phyloP scores from a whole-genome alignment of 1,140 invertebrate genomes.

The Zophobas morio region DNA sequence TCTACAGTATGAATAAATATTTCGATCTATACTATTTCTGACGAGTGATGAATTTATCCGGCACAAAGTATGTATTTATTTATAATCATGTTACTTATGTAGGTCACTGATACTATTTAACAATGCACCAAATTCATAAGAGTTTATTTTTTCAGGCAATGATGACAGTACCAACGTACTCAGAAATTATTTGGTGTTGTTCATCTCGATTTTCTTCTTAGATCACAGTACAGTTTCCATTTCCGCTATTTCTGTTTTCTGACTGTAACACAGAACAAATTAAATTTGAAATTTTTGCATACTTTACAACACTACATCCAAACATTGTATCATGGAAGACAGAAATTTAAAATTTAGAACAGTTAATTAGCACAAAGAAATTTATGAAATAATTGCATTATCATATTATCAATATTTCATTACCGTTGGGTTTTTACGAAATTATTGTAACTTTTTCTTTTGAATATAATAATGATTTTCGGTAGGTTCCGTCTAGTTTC shows the following conservation, averaged over 20 bases:
- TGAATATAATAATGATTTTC: too few relatives aligned
- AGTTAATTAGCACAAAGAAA: too few relatives aligned
- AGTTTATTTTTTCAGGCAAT: slow-evolving; percentile 56
- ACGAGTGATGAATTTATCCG: slow-evolving; percentile 35
- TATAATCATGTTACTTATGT: slow-evolving; percentile 19
- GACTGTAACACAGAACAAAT: slow-evolving; percentile 65
- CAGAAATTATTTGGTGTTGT: slow-evolving; percentile 58
- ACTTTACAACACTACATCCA: too few relatives aligned
- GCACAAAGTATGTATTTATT: slow-evolving; percentile 20
- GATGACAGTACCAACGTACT: slow-evolving; percentile 22
- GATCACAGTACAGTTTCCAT: slow-evolving; percentile 92
- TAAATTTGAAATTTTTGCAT: background rate
- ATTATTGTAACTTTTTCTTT: too few relatives aligned
- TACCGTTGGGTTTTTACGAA: too few relatives aligned
- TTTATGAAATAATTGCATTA: too few relatives aligned
- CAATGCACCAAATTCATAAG: slow-evolving; percentile 62
- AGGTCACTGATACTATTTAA: slow-evolving; percentile 55
- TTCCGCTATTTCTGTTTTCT: slow-evolving; percentile 84
- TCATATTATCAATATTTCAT: too few relatives aligned
- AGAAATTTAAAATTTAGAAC: too few relatives aligned
- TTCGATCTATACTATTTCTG: slow-evolving; percentile 32
- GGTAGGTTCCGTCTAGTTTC: too few relatives aligned
- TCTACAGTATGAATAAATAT: slow-evolving; percentile 43
- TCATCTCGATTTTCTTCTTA: slow-evolving; percentile 54
- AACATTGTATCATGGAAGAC: too few relatives aligned